Conservation (phyloP, 2,888 invertebrate species). For the Ptycholaimellus sp. region DNA sequence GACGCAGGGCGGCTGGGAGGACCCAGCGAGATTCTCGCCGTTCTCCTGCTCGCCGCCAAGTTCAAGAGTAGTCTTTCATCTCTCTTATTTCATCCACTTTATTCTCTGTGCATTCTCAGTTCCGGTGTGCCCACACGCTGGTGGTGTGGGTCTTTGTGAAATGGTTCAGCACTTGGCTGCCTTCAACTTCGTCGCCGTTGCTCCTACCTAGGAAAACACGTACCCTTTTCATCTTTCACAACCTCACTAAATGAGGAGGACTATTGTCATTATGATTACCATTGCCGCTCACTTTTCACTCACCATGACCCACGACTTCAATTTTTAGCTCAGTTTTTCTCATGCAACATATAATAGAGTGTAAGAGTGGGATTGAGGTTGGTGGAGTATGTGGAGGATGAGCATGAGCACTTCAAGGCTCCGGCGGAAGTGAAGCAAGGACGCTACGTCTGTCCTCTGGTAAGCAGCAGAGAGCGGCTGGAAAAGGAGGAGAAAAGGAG, state of each 20-base stretch:
- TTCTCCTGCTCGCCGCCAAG: constrained; percentile 68
- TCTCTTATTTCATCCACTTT: too few relatives aligned
- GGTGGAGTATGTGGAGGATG: constrained; percentile 65
- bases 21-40: constrained; percentile 58
- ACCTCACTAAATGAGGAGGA: background rate
- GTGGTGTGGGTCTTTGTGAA: constrained; percentile 76
- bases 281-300: background rate
- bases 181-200: constrained; percentile 55
- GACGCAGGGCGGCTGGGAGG: constrained; percentile 63
- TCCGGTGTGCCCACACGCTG: constrained; percentile 75
- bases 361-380: constrained; percentile 31
- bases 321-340: background rate
- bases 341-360: background rate
- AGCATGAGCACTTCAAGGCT: constrained; percentile 59
- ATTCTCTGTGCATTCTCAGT: constrained; percentile 35
- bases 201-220: constrained; percentile 43
- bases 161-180: constrained; percentile 72
- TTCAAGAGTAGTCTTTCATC: constrained; percentile 36
- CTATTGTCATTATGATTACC: background rate
- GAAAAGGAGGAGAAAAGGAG: too few relatives aligned
- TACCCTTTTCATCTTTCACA: constrained; percentile 9
- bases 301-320: too few relatives aligned
- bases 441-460: constrained; percentile 3
- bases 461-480: too few relatives aligned
- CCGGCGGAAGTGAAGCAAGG: constrained; percentile 47